phyloP scores from a whole-genome alignment of 2,797 vertebrate genomes.

The Phalanger gymnotis region DNA sequence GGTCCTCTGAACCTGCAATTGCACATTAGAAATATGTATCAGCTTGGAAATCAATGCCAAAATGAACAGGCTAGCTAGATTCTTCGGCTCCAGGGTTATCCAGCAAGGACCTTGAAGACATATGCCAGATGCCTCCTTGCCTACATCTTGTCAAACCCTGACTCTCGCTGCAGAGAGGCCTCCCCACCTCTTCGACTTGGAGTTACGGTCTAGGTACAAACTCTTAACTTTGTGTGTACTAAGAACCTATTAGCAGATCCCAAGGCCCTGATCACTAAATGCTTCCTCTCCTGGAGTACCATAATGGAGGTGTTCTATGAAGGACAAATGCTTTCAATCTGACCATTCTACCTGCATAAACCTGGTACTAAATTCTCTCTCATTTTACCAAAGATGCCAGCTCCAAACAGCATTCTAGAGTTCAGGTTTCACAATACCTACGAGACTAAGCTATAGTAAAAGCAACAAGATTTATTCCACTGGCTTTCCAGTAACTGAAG shows the following conservation, averaged over 20 bases:
- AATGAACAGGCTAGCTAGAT: background rate
- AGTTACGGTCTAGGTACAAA: background rate
- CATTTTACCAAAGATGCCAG: background rate
- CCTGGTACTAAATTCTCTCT: background rate
- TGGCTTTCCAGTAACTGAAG: background rate
- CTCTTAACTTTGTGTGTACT: background rate
- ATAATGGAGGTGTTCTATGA: background rate
- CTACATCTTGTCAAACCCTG: background rate
- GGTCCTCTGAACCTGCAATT: background rate
- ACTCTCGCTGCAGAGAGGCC: background rate
- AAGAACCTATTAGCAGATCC: background rate
- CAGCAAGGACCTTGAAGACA: background rate
- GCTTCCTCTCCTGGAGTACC: background rate
- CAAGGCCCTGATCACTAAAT: background rate
- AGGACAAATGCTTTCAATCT: background rate
- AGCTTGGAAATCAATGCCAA: background rate
- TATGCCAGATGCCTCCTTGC: background rate
- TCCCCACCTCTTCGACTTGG: background rate
- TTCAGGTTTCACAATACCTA: background rate
- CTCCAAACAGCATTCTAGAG: background rate
- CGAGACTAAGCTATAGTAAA: background rate
- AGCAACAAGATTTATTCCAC: background rate
- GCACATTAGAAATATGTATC: background rate
- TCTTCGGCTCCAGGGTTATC: background rate
- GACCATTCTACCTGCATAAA: background rate